Evolutionary conservation across 2,113 vertebrate species (phyloP).

Genomic region (Mixornis gularis): DNA sequence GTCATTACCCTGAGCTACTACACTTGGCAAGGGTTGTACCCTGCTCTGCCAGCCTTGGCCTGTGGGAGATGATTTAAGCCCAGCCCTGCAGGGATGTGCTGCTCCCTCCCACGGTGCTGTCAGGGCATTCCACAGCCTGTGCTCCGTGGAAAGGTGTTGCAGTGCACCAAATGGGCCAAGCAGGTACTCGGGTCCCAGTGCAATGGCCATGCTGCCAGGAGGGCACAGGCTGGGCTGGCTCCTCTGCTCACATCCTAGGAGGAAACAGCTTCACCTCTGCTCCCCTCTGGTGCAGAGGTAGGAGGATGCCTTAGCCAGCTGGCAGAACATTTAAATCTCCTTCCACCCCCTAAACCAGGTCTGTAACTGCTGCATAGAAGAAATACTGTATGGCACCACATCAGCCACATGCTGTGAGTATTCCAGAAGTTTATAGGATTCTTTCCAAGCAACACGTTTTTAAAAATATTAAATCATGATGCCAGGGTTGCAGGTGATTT

Average conservation of each 20-base stretch:
- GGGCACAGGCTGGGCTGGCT: neutral
- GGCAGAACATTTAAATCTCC: neutral
- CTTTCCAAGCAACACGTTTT: neutral
- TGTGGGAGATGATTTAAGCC: rapidly evolving
- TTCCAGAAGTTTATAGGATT: neutral
- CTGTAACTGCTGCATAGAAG: neutral
- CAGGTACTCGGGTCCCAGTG: rapidly evolving
- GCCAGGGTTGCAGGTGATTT: neutral
- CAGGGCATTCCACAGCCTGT: neutral
- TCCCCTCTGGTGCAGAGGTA: neutral
- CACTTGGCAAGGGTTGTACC: rapidly evolving
- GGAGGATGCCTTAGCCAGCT: neutral
- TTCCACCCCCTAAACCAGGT: neutral
- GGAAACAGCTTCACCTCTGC: neutral
- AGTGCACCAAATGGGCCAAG: rapidly evolving
- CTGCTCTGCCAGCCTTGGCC: neutral
- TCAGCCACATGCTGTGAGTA: neutral
- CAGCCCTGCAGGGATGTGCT: neutral
- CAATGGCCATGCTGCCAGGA: rapidly evolving
- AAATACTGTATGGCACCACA: neutral
- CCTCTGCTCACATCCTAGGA: rapidly evolving
- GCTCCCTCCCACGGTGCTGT: neutral
- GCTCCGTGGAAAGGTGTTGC: no score
- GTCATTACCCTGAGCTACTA: neutral
- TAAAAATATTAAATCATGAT: neutral